Percentiles rank a stretch among this genome's conserved stretches.
Conservation (phyloP, 2,888 invertebrate species). For the Uloborus plumipes region DNA sequence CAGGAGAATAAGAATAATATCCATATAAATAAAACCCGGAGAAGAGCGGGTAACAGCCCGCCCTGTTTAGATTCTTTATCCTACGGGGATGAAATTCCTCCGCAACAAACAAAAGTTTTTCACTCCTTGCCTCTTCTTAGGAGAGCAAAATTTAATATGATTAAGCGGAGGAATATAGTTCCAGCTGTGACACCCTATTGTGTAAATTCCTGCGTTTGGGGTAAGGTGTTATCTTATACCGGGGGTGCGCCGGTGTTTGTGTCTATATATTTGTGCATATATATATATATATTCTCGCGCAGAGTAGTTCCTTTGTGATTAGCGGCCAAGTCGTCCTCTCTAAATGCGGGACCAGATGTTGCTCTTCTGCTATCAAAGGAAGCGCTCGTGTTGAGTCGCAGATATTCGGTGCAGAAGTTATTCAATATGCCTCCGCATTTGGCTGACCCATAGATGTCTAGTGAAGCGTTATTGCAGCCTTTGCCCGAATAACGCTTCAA, state of each 20-base stretch:
- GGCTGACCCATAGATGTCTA: conserved; percentile 42
- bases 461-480: conserved; percentile 50
- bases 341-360: conserved; percentile 58
- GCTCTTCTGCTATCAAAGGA: conserved; percentile 21
- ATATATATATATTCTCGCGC: conserved; percentile 17
- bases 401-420: conserved; percentile 34
- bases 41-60: conserved; percentile 44
- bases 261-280: conserved; percentile 21
- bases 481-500: conserved; percentile 26
- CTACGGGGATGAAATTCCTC: conserved; percentile 49
- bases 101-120: conserved; percentile 61
- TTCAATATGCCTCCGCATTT: conserved; percentile 56
- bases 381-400: conserved; percentile 14
- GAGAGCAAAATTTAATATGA: conserved; percentile 63
- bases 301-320: conserved; percentile 48
- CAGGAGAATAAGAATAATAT: conserved; percentile 43
- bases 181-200: conserved; percentile 55
- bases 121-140: conserved; percentile 44
- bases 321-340: conserved; percentile 26
- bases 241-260: conserved; percentile 29
- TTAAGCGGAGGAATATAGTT: conserved; percentile 55
- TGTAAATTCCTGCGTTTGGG: conserved; percentile 11
- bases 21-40: conserved; percentile 60
- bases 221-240: conserved; percentile 58
- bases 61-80: conserved; percentile 56